phyloP scores from a whole-genome alignment of 1,140 invertebrate genomes.

The Bathynomus jamesi region DNA sequence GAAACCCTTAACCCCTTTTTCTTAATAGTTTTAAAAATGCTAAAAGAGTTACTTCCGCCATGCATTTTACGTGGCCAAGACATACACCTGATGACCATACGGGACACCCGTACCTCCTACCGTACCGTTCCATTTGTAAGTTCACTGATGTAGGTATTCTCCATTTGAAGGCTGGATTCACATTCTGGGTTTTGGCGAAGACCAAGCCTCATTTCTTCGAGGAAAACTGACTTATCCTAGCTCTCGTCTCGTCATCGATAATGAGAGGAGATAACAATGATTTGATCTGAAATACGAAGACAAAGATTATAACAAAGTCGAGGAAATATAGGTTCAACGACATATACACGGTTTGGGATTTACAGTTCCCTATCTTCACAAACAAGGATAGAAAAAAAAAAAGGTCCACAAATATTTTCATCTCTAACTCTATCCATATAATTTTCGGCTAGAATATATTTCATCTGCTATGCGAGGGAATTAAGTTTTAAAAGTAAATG shows the following conservation, averaged over 20 bases:
- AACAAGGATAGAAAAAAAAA: too few species aligned
- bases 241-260: background rate
- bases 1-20: background rate
- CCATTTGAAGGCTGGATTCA: background rate
- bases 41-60: background rate
- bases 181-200: background rate
- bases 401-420: too few species aligned
- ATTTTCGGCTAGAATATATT: too few species aligned
- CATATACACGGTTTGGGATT: too few species aligned
- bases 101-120: too few species aligned
- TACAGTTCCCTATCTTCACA: too few species aligned
- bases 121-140: conserved; percentile 47
- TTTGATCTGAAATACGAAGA: background rate
- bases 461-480: too few species aligned
- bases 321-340: too few species aligned
- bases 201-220: background rate
- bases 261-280: background rate
- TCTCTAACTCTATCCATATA: too few species aligned
- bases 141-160: background rate
- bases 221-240: background rate
- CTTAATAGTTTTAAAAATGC: background rate
- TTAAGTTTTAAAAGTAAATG: too few species aligned
- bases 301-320: too few species aligned
- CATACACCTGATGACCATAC: too few species aligned
- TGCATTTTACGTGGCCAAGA: background rate